Evolutionary conservation across 2,113 vertebrate genomes (phyloP).

Genomic region (Oncorhynchus masou): DNA sequence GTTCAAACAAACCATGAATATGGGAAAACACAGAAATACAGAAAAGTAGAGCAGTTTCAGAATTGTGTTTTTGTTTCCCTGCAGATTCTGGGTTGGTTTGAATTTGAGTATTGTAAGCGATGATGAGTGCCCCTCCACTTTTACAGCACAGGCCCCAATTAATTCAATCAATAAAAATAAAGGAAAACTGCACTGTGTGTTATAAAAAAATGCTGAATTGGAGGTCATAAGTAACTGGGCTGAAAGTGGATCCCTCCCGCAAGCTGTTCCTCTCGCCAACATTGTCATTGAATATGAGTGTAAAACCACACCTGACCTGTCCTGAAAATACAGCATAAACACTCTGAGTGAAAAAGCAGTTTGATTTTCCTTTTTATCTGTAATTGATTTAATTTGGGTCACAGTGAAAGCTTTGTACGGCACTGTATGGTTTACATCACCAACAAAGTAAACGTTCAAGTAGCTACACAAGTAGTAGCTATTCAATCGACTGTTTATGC

Average conservation of each 20-base stretch:
- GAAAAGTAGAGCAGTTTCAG: neutral
- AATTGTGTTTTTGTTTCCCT: neutral
- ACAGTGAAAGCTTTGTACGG: neutral
- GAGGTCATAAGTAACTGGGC: neutral
- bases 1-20: too few relatives aligned
- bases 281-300: too few relatives aligned
- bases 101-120: slow-evolving; percentile 43
- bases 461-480: slow-evolving; percentile 32
- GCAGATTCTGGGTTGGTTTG: slow-evolving; percentile 30
- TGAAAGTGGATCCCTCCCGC: too few relatives aligned
- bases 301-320: too few relatives aligned
- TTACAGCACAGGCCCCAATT: neutral
- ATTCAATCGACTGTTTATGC: slow-evolving; percentile 54
- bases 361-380: too few relatives aligned
- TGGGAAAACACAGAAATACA: too few relatives aligned
- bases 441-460: slow-evolving; percentile 35
- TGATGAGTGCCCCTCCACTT: slow-evolving; percentile 8
- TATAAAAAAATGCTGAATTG: neutral
- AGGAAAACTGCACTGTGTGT: too few relatives aligned
- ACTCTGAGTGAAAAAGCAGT: too few relatives aligned
- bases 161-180: too few relatives aligned
- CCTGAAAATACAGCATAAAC: too few relatives aligned
- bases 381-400: too few relatives aligned
- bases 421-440: neutral
- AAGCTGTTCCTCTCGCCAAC: too few relatives aligned